Evolutionary conservation across 2,888 invertebrate genomes (phyloP).

Genomic region (Pseudoips prasinana): DNA sequence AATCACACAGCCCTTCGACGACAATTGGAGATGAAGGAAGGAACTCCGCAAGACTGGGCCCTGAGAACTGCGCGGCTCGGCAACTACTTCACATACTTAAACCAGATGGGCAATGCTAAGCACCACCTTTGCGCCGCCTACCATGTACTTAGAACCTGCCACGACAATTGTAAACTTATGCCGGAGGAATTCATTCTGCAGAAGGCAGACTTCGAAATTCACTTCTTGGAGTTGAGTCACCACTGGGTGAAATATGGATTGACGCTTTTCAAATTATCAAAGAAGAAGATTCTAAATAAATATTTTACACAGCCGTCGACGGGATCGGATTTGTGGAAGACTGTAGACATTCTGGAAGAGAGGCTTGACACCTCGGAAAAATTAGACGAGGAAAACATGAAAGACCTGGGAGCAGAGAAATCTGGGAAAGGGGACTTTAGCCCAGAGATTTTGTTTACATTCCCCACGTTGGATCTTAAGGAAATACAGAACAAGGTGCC

Average conservation of each 20-base stretch:
- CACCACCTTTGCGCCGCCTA: conserved; percentile 86
- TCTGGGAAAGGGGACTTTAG: conserved; percentile 54
- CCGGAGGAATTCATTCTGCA: conserved; percentile 67
- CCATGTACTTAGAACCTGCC: conserved; percentile 79
- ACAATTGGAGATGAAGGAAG: conserved; percentile 80
- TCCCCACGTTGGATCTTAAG: conserved; percentile 60
- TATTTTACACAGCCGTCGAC: conserved; percentile 61
- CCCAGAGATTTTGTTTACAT: conserved; percentile 50
- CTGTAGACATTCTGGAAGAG: conserved; percentile 53
- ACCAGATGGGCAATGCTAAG: conserved; percentile 73
- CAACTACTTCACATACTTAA: conserved; percentile 72
- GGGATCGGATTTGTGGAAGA: conserved; percentile 62
- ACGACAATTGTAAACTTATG: conserved; percentile 72
- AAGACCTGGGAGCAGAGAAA: conserved; percentile 60
- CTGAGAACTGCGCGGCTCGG: conserved; percentile 78
- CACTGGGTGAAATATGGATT: conserved; percentile 84
- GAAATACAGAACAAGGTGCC: conserved; percentile 64
- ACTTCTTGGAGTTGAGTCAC: conserved; percentile 78
- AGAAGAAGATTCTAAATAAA: conserved; percentile 65
- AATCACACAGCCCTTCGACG: conserved; percentile 81
- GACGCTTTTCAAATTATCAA: conserved; percentile 80
- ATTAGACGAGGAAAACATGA: conserved; percentile 56
- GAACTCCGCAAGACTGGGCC: conserved; percentile 82
- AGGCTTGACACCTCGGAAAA: conserved; percentile 36
- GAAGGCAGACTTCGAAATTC: conserved; percentile 66